Conservation (phyloP, 2,113 vertebrate genomes). For the Chlorodrepanis virens region DNA sequence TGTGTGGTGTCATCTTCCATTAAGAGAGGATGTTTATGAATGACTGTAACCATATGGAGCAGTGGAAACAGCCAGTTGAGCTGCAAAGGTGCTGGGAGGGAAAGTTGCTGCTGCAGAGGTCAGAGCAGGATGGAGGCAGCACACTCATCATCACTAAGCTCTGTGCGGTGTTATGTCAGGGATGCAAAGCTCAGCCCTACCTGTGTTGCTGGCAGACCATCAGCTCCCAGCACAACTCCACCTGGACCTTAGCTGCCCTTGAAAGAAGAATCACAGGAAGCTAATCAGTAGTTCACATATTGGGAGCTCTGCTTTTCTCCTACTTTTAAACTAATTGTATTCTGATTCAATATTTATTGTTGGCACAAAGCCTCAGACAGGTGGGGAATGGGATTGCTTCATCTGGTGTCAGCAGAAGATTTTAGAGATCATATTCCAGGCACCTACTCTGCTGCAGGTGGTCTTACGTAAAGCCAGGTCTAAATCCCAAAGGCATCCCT, state of each 20-base stretch:
- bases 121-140: not conserved
- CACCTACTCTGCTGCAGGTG: not conserved
- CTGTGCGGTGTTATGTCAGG: not conserved
- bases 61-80: not conserved
- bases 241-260: not conserved
- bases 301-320: not conserved
- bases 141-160: not conserved
- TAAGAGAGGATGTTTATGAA: not conserved
- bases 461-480: not conserved
- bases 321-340: not conserved
- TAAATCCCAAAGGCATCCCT: not conserved
- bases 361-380: not conserved
- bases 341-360: not conserved
- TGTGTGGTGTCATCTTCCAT: not conserved
- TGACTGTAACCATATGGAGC: not conserved
- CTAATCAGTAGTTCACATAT: not conserved
- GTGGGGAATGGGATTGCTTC: not conserved
- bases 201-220: not conserved
- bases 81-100: not conserved
- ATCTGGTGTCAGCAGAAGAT: not conserved
- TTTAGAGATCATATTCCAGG: not conserved
- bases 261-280: not conserved
- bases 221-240: fast-evolving
- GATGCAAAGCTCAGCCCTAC: not conserved
- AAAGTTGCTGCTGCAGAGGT: not conserved